Conservation (phyloP, 2,113 vertebrate genomes). For the Anhinga anhinga region DNA sequence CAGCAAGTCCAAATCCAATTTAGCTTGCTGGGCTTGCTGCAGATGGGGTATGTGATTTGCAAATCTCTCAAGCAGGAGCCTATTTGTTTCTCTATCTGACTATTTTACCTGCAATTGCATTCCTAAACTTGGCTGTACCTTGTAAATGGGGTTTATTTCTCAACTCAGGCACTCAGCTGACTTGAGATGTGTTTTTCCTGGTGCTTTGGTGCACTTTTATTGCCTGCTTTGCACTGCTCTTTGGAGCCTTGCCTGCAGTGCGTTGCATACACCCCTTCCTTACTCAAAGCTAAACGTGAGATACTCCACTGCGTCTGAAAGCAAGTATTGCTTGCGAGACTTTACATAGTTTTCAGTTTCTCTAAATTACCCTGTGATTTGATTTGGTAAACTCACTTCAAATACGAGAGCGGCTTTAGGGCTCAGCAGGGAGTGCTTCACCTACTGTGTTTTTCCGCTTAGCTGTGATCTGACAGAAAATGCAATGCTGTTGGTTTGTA, state of each 20-base stretch:
- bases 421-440: not conserved
- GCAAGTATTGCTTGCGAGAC: not conserved
- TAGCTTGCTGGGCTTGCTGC: not conserved
- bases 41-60: not conserved
- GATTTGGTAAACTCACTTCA: slow-evolving; percentile 32
- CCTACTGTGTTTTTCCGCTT: not conserved
- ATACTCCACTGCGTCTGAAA: not conserved
- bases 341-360: not conserved
- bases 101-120: not conserved
- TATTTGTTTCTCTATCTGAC: slow-evolving; percentile 21
- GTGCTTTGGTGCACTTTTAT: not conserved
- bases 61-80: not conserved
- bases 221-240: not conserved
- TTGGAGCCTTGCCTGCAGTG: not conserved
- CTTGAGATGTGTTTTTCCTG: not conserved
- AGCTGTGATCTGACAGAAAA: not conserved
- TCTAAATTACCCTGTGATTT: slow-evolving; percentile 8
- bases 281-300: not conserved
- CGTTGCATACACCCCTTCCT: not conserved
- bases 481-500: not conserved
- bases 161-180: not conserved
- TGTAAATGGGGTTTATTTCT: not conserved
- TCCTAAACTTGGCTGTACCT: not conserved
- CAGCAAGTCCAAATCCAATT: slow-evolving; percentile 7
- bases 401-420: not conserved